Conservation (phyloP, 2,113 vertebrate species). For the Myodes glareolus region DNA sequence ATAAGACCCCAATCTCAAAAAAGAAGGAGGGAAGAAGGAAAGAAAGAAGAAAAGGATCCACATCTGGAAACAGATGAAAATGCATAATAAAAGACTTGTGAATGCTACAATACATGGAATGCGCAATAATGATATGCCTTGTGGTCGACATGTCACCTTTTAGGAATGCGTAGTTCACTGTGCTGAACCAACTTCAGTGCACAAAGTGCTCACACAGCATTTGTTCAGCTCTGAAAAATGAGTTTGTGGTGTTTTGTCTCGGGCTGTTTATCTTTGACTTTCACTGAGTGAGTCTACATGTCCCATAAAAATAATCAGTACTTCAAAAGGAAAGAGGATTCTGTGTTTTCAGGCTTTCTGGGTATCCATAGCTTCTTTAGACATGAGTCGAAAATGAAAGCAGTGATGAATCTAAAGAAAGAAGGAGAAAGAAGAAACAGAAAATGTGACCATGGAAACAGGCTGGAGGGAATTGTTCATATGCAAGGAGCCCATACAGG, state of each 20-base stretch:
- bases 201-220: not conserved
- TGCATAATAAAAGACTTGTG: not conserved
- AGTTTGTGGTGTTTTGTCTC: not conserved
- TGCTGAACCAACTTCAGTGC: not conserved
- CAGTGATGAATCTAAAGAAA: not conserved
- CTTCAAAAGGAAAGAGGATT: not conserved
- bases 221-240: not conserved
- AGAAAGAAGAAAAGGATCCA: not conserved
- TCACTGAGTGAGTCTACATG: not conserved
- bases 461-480: not conserved
- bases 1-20: not conserved
- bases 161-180: not conserved
- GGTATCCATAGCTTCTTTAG: not conserved
- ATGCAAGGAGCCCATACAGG: not conserved
- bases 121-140: not conserved
- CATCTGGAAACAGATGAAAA: slow-evolving; percentile 1
- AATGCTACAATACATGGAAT: not conserved
- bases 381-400: not conserved
- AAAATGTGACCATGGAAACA: slow-evolving; percentile 1
- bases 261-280: slow-evolving; percentile 3
- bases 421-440: not conserved
- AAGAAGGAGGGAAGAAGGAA: not conserved
- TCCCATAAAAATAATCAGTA: not conserved
- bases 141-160: not conserved
- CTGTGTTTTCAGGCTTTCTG: slow-evolving; percentile 2